Evolutionary conservation across 2,797 vertebrate genomes (phyloP), one percentile per base, ranked within the genome.

Genomic region (Eremophila alpestris): DNA sequence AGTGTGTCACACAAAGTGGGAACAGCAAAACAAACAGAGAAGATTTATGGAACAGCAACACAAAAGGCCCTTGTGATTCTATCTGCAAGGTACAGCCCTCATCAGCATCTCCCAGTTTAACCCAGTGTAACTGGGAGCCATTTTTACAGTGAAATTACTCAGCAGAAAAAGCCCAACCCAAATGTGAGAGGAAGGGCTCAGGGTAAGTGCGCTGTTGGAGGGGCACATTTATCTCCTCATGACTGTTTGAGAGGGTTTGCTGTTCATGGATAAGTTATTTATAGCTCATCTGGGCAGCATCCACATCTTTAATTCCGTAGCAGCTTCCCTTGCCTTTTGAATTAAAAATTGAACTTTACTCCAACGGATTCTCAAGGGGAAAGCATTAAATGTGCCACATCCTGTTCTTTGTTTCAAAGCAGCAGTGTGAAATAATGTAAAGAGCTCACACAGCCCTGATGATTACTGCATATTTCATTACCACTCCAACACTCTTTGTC

Each of bases 361-460:
- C 70, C 88, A 87, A 87, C 30, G 23, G 68, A 95, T 94, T 97
- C 95, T 97, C 94, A 52, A 96, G 87, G 95, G 93, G 65, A 92
- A 96, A 97, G 63, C 90, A 95, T 93, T 95, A 94, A 92, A 96
- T 95, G 95, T 94, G 94, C 85, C 86, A 96, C 84, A 96, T 96
- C 96, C 94, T 96, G 78, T 71, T 93, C 96, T 97, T 96, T 95
- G 94, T 95, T 97, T 96, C 96, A 94, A 94, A 95, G 95, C 91
- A 97, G 93, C 92, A 88, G 70, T 89, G 88, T 96, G 85, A 96
- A 97, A 95, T 93, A 96, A 96, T 91, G 96, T 69, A 94, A 74
- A 96, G 87, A 96, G 88, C 86, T 95, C 88, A 85, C 79, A 49
- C 82, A 67, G 91, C 79, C 81, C 94, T 56, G 73, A 95, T 30